Percentiles rank a stretch among this genome's conserved stretches.
phyloP scores from a whole-genome alignment of 1,140 invertebrate species.

The Neoseiulus cucumeris region DNA sequence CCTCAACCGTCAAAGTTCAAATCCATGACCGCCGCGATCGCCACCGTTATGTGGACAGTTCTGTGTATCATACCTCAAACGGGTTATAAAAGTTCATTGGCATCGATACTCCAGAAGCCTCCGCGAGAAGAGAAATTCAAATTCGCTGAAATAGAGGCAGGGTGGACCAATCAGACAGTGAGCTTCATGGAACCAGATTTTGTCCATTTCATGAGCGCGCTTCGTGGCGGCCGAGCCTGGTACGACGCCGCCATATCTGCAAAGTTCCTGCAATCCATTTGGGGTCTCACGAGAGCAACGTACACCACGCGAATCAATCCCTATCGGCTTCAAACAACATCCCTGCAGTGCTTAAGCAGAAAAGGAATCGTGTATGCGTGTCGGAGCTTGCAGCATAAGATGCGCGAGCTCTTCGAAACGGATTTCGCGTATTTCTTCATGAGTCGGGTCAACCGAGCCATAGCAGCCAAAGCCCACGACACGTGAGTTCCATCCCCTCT shows the following conservation, averaged over 20 bases:
- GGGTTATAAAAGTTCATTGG: background rate
- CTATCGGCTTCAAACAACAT: background rate
- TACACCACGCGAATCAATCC: background rate
- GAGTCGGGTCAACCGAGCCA: background rate
- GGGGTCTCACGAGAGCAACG: background rate
- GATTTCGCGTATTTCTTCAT: background rate
- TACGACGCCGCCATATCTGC: background rate
- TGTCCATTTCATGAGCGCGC: background rate
- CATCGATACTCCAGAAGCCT: background rate
- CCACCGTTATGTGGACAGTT: background rate
- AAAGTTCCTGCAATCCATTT: background rate
- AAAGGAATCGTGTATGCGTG: background rate
- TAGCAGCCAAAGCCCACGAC: background rate
- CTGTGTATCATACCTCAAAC: background rate
- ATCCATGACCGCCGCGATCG: background rate
- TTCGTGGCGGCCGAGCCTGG: background rate
- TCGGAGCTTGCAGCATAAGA: background rate
- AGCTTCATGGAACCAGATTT: background rate
- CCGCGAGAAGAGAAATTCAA: background rate
- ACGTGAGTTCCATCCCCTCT: no score
- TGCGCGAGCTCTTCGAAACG: background rate
- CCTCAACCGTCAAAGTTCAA: background rate
- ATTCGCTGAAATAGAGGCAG: background rate
- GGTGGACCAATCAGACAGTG: background rate
- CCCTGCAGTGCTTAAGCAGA: background rate